Evolutionary conservation across 2,797 vertebrate species (phyloP), one percentile per base, ranked within the genome.

Genomic region (Sciurus carolinensis): DNA sequence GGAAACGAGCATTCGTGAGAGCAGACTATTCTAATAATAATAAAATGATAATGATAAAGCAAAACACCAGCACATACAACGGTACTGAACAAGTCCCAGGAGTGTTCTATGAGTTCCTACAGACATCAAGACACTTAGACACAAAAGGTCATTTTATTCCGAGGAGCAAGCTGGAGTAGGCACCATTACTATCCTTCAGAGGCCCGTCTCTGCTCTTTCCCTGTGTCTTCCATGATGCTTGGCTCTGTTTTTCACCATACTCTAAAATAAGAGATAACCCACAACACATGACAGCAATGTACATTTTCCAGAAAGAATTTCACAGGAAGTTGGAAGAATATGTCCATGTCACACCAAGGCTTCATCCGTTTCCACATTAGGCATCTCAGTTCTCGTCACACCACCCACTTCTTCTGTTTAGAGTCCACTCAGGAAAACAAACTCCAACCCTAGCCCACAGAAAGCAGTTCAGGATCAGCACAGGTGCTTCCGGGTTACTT

Each of bases 1-100:
- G 18, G 15, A 92, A 87, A 93, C 72, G 30, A 20, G 24, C 62
- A n/a, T 72, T 84, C 28, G 30, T 87, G 67, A 95, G 50, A 77
- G 14, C 2, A 79, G 12, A 0, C 1, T 80, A 69, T 47, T 93
- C 13, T 64, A 71, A 93, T 59, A 79, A 73, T 1, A 42, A 66
- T 18, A 86, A 1, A 42, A 36, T n/a, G 30, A n/a, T 22, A 54
- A 85, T 30, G 72, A 79, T 75, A 72, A 82, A 50, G 54, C n/a
- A 72, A 83, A 87, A 81, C 75, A 4, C 10, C n/a, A 57, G 14
- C 28, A 84, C 54, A 33, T 57, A 14, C 18, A 80, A 7, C n/a
- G 18, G 15, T 57, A 77, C 12, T 90, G 64, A 92, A 76, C 47
- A 64, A 69, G 33, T 52, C 3, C 15, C 47, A 20, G 59, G 39